Base-by-base conservation (phyloP, 2,888 invertebrate species). In the Polydrusus tereticollis region DNA sequence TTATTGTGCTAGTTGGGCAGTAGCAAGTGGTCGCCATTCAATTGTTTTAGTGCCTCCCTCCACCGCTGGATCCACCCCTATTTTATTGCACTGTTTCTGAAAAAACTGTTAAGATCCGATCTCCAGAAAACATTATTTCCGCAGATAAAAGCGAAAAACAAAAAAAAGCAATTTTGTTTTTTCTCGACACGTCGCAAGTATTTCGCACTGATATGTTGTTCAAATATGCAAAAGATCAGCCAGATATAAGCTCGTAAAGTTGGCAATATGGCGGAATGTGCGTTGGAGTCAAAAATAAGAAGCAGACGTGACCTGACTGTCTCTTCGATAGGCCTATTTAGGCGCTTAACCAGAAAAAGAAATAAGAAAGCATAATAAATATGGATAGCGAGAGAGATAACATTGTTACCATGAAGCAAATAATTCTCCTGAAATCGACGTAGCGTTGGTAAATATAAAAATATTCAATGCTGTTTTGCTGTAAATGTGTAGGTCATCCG, bases 281-380 rank as follows among this genome's bases (percentile, higher is more conserved):
- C 60, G 60, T 60, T 55, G 52, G 26, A 65, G 65, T 38, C 65
- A 65, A 65, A 65, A 65, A 65, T 65, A 65, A 65, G 65, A 55
- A 52, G 7, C 38, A 16, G n/a, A 65, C 65, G 65, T 65, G 65
- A 47, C 47, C 21, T 47, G 47, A 47, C 47, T 47, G 23, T 21
- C 21, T 23, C n/a, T 12, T 47, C n/a, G n/a, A 47, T 47, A 47
- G 47, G 47, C 47, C 47, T 47, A 47, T 47, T 47, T 47, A 21
- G 21, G 21, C 3, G 1, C 47, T 47, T 47, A 47, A 47, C 12
- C 23, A 21, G 5, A 47, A 21, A 47, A 0, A 12, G 47, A 23
- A 47, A 47, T 47, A 47, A 23, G 12, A 47, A 23, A 47, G 23
- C 6, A n/a, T 20, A 23, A 47, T 47, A 47, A 47, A 47, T 47